phyloP scores from a whole-genome alignment of 2,113 vertebrate genomes.

The Scomber scombrus region DNA sequence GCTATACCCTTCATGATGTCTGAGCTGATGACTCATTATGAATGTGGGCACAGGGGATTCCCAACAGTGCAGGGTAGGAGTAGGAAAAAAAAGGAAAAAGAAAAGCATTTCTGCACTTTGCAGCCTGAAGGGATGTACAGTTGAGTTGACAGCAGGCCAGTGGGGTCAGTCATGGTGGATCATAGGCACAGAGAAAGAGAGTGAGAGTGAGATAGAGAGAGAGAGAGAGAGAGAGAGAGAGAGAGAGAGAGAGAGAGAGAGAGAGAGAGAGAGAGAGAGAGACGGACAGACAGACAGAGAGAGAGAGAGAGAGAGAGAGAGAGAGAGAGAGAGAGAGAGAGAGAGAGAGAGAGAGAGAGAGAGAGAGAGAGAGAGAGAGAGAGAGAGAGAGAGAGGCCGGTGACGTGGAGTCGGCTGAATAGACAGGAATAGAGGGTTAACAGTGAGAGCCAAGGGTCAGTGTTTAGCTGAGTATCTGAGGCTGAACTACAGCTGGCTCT shows the following conservation, averaged over 20 bases:
- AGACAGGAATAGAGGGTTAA: slow-evolving; percentile 37
- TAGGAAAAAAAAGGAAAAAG: background rate
- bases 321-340: too few species aligned
- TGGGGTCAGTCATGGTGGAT: slow-evolving; percentile 86
- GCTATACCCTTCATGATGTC: slow-evolving; percentile 87
- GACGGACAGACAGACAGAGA: background rate
- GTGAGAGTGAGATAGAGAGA: background rate
- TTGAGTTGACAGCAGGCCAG: slow-evolving; percentile 83
- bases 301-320: slow-evolving; percentile 74
- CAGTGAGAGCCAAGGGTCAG: slow-evolving; percentile 30
- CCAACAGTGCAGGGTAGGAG: slow-evolving; percentile 49
- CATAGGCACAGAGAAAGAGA: slow-evolving; percentile 84
- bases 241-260: background rate
- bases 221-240: too few species aligned
- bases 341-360: background rate
- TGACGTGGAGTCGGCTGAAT: too few species aligned
- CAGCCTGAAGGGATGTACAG: slow-evolving; percentile 70
- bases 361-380: background rate
- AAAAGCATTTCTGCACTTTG: slow-evolving; percentile 22
- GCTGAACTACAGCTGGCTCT: slow-evolving; percentile 51
- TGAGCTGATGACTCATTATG: slow-evolving; percentile 86
- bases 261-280: background rate
- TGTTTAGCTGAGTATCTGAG: slow-evolving; percentile 31
- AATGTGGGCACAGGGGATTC: slow-evolving; percentile 78
- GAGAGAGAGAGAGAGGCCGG: background rate